These are phyloP conservation scores for Caenorhabditis sp. DNA, from an alignment of 2,888 invertebrate genomes.

Conservation along the genomic window DNA sequence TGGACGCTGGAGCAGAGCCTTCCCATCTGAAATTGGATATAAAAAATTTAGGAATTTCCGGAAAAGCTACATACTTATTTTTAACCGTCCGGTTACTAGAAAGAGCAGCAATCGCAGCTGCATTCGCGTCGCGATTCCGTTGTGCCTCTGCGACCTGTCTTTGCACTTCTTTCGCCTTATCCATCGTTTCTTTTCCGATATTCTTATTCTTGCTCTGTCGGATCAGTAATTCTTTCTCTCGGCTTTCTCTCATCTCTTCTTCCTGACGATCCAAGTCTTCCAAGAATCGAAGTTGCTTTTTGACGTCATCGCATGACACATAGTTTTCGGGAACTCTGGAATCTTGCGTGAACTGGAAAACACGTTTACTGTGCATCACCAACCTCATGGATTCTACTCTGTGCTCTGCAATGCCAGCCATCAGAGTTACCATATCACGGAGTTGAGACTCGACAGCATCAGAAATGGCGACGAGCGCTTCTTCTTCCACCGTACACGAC, in stretches of 20 bases:
- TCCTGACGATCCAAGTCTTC: constrained; percentile 96
- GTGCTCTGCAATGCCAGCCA: constrained; percentile 94
- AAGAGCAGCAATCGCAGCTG: constrained; percentile 76
- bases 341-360: constrained; percentile 83
- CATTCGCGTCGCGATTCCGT: constrained; percentile 76
- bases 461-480: constrained; percentile 89
- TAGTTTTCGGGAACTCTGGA: constrained; percentile 55
- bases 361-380: background rate
- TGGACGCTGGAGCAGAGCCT: constrained; percentile 3
- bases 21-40: constrained; percentile 71
- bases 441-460: constrained; percentile 95
- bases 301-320: constrained; percentile 54
- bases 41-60: background rate
- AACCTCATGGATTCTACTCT: constrained; percentile 87
- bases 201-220: constrained; percentile 85
- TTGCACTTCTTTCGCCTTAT: constrained; percentile 85
- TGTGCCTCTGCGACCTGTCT: constrained; percentile 74
- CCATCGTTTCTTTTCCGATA: constrained; percentile 90
- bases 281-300: constrained; percentile 84
- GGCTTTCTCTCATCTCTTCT: constrained; percentile 93
- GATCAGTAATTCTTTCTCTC: constrained; percentile 92
- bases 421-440: constrained; percentile 90
- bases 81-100: constrained; percentile 56
- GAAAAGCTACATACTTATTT: constrained; percentile 36
- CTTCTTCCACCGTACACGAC: constrained; percentile 68